Conservation (phyloP, 2,113 vertebrate species). For the Rhipidura dahli region DNA sequence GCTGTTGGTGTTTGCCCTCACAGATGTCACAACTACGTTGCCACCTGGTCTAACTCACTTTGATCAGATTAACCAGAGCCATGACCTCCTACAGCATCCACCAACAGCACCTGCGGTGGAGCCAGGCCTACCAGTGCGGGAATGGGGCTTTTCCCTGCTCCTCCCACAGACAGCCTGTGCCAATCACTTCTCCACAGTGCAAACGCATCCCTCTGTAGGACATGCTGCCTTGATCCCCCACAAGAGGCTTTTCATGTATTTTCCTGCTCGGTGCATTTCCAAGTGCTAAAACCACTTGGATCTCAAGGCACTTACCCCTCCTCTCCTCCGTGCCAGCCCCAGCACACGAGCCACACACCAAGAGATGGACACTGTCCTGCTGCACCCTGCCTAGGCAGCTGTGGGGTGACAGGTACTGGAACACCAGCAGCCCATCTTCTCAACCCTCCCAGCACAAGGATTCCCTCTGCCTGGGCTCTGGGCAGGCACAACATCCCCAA, state of each 20-base stretch:
- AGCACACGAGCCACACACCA: not conserved
- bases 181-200: accelerated
- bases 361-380: not conserved
- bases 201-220: not conserved
- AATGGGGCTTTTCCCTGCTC: not conserved
- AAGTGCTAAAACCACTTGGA: not conserved
- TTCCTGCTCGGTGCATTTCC: not conserved
- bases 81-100: accelerated
- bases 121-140: not conserved
- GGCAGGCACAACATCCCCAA: not conserved
- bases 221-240: not conserved
- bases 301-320: not conserved
- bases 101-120: accelerated
- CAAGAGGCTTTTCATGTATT: not conserved
- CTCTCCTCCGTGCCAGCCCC: not conserved
- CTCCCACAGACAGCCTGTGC: not conserved
- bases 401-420: not conserved
- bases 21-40: accelerated
- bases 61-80: not conserved
- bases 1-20: not conserved
- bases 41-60: not conserved
- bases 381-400: not conserved
- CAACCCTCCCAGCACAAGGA: not conserved
- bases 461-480: not conserved
- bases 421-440: not conserved